A percentile compares a stretch with the other conserved stretches of the same genome.
Evolutionary conservation across 2,797 vertebrate species (phyloP).

Genomic region (Champsocephalus gunnari): DNA sequence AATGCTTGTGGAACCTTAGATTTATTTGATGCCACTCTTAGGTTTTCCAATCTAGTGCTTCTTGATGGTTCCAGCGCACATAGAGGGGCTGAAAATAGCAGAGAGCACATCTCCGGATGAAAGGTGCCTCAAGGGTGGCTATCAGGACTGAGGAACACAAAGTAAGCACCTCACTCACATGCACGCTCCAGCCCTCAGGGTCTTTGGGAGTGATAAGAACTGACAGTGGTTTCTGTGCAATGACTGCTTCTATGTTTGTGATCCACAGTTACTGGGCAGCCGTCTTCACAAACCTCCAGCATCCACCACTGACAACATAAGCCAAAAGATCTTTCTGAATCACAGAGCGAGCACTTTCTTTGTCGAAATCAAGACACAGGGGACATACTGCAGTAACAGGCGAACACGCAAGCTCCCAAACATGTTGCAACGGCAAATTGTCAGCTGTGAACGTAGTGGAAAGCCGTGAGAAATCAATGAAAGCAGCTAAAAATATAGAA

Average conservation of each 20-base stretch:
- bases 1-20: slow-evolving; percentile 64
- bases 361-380: slow-evolving; percentile 71
- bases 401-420: slow-evolving; percentile 41
- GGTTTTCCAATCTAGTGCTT: slow-evolving; percentile 79
- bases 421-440: slow-evolving; percentile 46
- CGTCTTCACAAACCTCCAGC: slow-evolving; percentile 47
- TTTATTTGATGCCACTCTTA: slow-evolving; percentile 79
- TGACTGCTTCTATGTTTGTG: slow-evolving; percentile 75
- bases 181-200: slow-evolving; percentile 73
- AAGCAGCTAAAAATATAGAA: slow-evolving; percentile 45
- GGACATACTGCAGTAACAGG: slow-evolving; percentile 34
- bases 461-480: slow-evolving; percentile 45
- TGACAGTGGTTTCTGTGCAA: slow-evolving; percentile 79
- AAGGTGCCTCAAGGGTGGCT: slow-evolving; percentile 80
- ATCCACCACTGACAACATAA: slow-evolving; percentile 60
- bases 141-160: slow-evolving; percentile 79
- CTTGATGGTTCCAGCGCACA: slow-evolving; percentile 74
- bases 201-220: slow-evolving; percentile 78
- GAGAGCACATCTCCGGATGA: slow-evolving; percentile 76
- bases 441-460: slow-evolving; percentile 1
- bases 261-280: slow-evolving; percentile 65
- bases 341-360: slow-evolving; percentile 54
- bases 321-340: slow-evolving; percentile 65
- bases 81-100: slow-evolving; percentile 75
- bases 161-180: slow-evolving; percentile 81